Evolutionary conservation across 2,888 invertebrate species (phyloP), one percentile per base, ranked within the genome.

Genomic region (Galerucella pusilla): DNA sequence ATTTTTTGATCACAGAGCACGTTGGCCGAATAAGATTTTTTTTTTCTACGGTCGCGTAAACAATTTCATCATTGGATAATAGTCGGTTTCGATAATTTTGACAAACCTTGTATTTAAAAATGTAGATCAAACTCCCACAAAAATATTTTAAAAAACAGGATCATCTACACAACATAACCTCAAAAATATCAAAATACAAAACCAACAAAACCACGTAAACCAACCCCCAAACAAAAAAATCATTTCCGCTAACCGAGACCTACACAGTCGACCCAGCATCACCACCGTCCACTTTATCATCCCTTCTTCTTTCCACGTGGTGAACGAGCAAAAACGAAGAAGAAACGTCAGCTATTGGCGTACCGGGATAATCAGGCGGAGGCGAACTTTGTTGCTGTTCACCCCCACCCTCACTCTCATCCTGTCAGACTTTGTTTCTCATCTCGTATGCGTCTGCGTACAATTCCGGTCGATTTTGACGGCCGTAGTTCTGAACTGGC

Each of bases 401-500:
- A 42, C 35, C 35, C 46, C 70, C 75, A 52, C 57, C 64, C 59
- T 67, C 76, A 83, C 82, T 79, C 81, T 82, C 79, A 82, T 86
- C 84, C 84, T 88, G 90, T 91, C 91, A 91, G 88, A 91, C 93
- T 89, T 94, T 93, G 86, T 93, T 93, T 78, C 93, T 91, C 93
- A 94, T 93, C 90, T 94, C 94, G 89, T 93, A 93, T 76, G 94
- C 94, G 83, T 92, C 92, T 79, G 94, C 93, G 88, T 94, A 94
- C 76, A 92, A 89, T 87, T 93, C 93, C 76, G 90, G 89, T 81
- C 88, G 90, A 81, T 87, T 90, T 89, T 81, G 82, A 88, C 85
- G 84, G 73, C 77, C 82, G 77, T 81, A 84, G 79, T 81, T 81
- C 60, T 81, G 80, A 42, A 82, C 81, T 28, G 88, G 88, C 35